These are phyloP conservation scores for Nemapogon koenigi DNA, from an alignment of 2,888 invertebrate genomes.

Conservation along the genomic window DNA sequence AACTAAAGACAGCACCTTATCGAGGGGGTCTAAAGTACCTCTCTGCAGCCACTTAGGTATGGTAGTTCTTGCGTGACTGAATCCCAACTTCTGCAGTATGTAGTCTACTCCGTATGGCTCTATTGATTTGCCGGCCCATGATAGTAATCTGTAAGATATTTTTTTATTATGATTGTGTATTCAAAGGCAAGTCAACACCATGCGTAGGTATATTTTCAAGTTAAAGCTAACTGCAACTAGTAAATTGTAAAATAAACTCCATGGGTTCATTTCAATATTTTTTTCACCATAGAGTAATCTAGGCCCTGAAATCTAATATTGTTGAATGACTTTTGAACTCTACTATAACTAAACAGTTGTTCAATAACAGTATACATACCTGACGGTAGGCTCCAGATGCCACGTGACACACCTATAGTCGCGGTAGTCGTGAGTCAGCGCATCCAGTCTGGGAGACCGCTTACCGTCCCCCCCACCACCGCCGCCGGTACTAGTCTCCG, in stretches of 20 bases:
- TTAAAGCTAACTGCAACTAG: no score
- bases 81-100: slow-evolving; percentile 96
- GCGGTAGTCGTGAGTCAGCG: slow-evolving; percentile 83
- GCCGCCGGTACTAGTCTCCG: no score
- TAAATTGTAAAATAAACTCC: no score
- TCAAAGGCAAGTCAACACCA: no score
- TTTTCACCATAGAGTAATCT: no score
- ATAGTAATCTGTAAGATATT: slow-evolving; percentile 74
- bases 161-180: no score
- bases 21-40: slow-evolving; percentile 96
- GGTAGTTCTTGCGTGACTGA: slow-evolving; percentile 96
- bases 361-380: slow-evolving; percentile 60
- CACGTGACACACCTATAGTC: slow-evolving; percentile 93
- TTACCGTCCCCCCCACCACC: slow-evolving; percentile 14
- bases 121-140: slow-evolving; percentile 95
- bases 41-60: slow-evolving; percentile 99
- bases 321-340: no score
- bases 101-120: slow-evolving; percentile 99
- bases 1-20: slow-evolving; percentile 86
- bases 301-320: no score
- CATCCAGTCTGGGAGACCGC: slow-evolving; percentile 15
- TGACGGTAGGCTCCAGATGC: slow-evolving; percentile 94
- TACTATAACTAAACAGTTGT: no score
- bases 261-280: no score
- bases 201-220: no score